These are phyloP conservation scores for Lycorma delicatula DNA, from an alignment of 1,140 invertebrate genomes.

Conservation along the genomic window DNA sequence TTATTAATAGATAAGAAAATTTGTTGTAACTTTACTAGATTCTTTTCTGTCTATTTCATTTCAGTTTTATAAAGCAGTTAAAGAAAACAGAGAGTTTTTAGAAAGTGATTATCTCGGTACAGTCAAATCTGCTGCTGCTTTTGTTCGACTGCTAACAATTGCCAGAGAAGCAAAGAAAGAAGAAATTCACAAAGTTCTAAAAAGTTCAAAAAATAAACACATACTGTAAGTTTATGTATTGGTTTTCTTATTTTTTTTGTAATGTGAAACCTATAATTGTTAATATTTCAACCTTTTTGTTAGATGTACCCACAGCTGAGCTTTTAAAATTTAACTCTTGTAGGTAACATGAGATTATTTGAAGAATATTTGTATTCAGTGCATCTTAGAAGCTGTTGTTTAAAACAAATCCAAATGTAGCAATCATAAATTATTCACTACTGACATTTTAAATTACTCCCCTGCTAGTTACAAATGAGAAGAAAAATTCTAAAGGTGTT, in stretches of 20 bases:
- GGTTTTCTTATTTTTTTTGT: not conserved
- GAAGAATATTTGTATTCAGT: too few relatives aligned
- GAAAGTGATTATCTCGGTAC: slow-evolving; percentile 49
- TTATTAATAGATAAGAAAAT: too few relatives aligned
- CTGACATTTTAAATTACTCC: too few relatives aligned
- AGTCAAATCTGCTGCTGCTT: slow-evolving; percentile 50
- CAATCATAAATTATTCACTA: too few relatives aligned
- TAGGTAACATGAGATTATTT: too few relatives aligned
- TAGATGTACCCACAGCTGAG: not conserved
- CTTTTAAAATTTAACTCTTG: not conserved
- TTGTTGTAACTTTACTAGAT: too few relatives aligned
- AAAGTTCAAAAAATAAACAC: slow-evolving; percentile 42
- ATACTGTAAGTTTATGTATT: slow-evolving; percentile 42
- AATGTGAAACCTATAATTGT: not conserved
- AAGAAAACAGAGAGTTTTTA: slow-evolving; percentile 44
- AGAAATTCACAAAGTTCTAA: slow-evolving; percentile 51
- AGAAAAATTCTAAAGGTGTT: too few relatives aligned
- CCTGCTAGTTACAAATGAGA: too few relatives aligned
- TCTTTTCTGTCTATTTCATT: too few relatives aligned
- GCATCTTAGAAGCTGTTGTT: too few relatives aligned
- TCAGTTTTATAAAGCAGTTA: slow-evolving; percentile 45
- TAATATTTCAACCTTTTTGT: not conserved
- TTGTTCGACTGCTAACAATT: slow-evolving; percentile 50
- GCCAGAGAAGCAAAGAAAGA: slow-evolving; percentile 47
- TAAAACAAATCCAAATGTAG: too few relatives aligned